Evolutionary conservation across 2,888 invertebrate species (phyloP), one percentile per base, ranked within the genome.

Genomic region (Prenolepis imparis): DNA sequence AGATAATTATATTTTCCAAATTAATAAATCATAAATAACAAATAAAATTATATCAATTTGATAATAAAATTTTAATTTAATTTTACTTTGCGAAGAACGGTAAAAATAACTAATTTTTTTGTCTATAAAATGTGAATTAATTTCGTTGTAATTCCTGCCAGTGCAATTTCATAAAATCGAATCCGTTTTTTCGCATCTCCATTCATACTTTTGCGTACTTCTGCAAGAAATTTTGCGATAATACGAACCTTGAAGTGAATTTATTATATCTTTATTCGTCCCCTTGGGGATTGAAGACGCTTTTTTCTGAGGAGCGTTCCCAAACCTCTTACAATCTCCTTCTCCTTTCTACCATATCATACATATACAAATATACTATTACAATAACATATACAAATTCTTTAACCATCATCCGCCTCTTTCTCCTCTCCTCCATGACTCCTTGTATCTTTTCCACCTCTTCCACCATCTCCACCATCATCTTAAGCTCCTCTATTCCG

Each of bases 61-160:
- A 70, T 70, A 70, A 67, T 18, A 44, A 44, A 67, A 55, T 36
- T 36, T 55, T 18, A 70, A 70, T 32, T 21, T 52, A 52, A 67
- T 12, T 12, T 15, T 4, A 12, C 1, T n/a, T n/a, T 21, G 4
- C 2, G 1, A 9, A 32, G 8, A 52, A 28, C 3, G 12, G n/a
- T 28, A 24, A 68, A 32, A 15, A 59, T 59, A 15, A 59, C 28
- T 15, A 8, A 59, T 59, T 28, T 15, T 12, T 48, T n/a, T 52
- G n/a, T 52, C n/a, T n/a, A 1, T 48, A 48, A 48, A 48, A n/a
- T 48, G 18, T 48, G n/a, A 48, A 48, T n/a, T 48, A 48, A 32
- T 68, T 11, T 41, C 3, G n/a, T 12, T 3, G 2, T 48, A 12
- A 68, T 21, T 68, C 12, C 11, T 32, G 11, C 32, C 15, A 36